These are phyloP conservation scores for Mormyrops boulengeri DNA, from an alignment of 2,797 vertebrate species.

Conservation along the genomic window DNA sequence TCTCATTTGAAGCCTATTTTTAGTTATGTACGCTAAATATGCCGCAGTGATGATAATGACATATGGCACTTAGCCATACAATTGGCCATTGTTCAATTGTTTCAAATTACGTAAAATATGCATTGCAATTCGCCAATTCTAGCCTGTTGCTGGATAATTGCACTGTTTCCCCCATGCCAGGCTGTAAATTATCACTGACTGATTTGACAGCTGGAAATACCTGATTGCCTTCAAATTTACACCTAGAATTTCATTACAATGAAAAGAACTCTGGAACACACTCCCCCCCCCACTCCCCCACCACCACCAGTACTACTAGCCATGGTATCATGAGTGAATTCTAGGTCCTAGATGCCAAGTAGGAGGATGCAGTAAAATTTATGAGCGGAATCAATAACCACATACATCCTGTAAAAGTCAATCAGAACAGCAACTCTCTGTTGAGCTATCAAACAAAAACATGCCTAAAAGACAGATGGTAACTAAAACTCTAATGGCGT, in stretches of 20 bases:
- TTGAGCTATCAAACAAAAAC: neutral
- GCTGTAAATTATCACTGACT: neutral
- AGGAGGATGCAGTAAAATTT: neutral
- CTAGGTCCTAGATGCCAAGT: neutral
- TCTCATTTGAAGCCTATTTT: neutral
- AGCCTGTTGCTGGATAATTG: neutral
- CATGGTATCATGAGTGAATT: neutral
- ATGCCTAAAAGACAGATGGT: neutral
- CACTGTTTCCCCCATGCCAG: neutral
- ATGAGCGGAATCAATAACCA: neutral
- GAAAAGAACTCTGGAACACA: neutral
- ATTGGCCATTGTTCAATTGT: neutral
- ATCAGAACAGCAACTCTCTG: neutral
- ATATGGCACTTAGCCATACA: conserved; percentile 9
- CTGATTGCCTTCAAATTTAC: neutral
- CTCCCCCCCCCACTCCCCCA: neutral
- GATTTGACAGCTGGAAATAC: neutral
- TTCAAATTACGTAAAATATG: neutral
- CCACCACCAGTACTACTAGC: neutral
- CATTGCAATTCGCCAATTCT: neutral
- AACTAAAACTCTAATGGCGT: neutral
- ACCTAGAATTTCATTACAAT: neutral
- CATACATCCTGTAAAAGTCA: neutral
- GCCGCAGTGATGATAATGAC: neutral
- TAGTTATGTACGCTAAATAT: neutral